Base-by-base conservation (phyloP, 2,888 invertebrate genomes). In the Lapara coniferarum region DNA sequence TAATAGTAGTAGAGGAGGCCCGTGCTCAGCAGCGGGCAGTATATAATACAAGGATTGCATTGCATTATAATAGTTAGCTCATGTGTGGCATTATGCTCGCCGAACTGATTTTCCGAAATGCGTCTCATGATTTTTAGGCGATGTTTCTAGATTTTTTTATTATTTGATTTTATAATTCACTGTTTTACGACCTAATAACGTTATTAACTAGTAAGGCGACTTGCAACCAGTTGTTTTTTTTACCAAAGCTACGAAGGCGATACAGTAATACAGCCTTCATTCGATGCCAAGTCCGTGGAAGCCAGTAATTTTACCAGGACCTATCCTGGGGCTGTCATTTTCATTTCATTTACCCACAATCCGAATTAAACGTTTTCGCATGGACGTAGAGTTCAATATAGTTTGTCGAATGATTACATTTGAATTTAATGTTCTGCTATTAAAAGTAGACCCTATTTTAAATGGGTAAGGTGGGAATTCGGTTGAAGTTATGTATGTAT, bases 261-360 rank as follows among this genome's bases (percentile, higher is more conserved):
- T 75, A 8, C 6, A 77, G 78, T 78, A 78, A 71, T 71, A 72
- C 53, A 53, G 53, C 73, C 71, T 77, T 72, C 73, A 77, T 75
- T 77, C 70, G 71, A 71, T 73, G 70, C 73, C 71, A 69, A 71
- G 77, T 70, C 55, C 72, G 70, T 68, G 59, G 71, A 57, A 69
- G 77, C 72, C 77, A 78, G 67, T 81, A 79, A 79, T 79, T 79
- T 81, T 73, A 79, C 75, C 75, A 75, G 72, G 74, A 73, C 77
- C 71, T 79, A 74, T 74, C 63, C 63, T 46, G 49, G 49, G 63
- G 63, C 63, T 63, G 25, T 16, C 10, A 12, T 63, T 63, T 19
- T 14, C 16, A 49, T 13, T 46, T 19, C 10, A 46, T 13, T 19
- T 19, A 13, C 10, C 3, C 19, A 2, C 46, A 49, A 63, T 63